A percentile compares a stretch with the other conserved stretches of the same genome.
Evolutionary conservation across 2,888 invertebrate genomes (phyloP).

Genomic region (Pherbina coryleti): DNA sequence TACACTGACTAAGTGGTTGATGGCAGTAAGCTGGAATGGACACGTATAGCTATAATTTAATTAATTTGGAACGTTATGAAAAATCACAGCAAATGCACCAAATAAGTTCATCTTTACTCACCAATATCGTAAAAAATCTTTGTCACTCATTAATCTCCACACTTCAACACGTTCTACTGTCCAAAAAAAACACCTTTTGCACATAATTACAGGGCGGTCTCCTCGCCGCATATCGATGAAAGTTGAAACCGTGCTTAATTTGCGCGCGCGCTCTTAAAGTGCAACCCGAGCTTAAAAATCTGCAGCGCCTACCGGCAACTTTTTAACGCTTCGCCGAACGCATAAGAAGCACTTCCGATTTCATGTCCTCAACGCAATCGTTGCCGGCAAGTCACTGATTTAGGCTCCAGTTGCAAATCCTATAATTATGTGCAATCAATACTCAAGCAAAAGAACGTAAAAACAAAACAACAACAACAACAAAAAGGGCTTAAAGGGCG

Average conservation of each 20-base stretch:
- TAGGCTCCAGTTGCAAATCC: conserved; percentile 21
- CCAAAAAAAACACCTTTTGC: background rate
- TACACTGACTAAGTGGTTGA: too few relatives aligned
- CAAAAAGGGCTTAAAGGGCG: background rate
- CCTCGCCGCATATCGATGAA: background rate
- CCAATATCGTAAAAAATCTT: too few relatives aligned
- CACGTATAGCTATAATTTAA: too few relatives aligned
- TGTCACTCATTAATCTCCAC: too few relatives aligned
- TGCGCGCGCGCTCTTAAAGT: background rate
- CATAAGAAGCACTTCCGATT: conserved; percentile 17
- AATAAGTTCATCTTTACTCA: too few relatives aligned
- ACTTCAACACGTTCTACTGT: too few relatives aligned
- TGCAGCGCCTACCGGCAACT: background rate
- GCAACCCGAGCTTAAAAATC: background rate
- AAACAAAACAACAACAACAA: too few relatives aligned
- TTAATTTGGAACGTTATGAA: too few relatives aligned
- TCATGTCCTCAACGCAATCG: background rate
- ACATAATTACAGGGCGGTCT: conserved; percentile 9
- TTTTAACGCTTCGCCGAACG: background rate
- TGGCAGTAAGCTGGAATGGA: too few relatives aligned
- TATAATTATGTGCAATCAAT: conserved; percentile 27
- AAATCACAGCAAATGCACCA: too few relatives aligned
- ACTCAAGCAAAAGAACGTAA: background rate
- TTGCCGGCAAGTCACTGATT: background rate
- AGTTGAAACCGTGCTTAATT: conserved; percentile 13